A percentile compares a stretch with the other conserved stretches of the same genome.
Evolutionary conservation across 2,888 invertebrate genomes (phyloP).

Genomic region (Eurytoma californica): DNA sequence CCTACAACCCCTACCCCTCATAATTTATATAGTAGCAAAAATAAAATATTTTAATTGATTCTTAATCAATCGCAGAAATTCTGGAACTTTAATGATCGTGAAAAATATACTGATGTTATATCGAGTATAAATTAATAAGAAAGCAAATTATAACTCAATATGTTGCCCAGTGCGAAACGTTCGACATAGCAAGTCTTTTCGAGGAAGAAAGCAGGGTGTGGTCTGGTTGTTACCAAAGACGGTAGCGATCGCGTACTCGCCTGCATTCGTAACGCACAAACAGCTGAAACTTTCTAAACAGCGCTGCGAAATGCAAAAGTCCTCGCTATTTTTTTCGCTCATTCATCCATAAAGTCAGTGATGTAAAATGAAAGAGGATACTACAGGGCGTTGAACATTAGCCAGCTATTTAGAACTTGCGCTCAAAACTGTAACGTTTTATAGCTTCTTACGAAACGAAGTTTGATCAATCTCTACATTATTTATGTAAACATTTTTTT

Average conservation of each 20-base stretch:
- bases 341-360: constrained; percentile 9
- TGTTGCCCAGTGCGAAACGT: no score
- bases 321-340: constrained; percentile 12
- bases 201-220: constrained; percentile 65
- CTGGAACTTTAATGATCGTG: no score
- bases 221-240: constrained; percentile 59
- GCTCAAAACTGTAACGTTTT: background rate
- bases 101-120: no score
- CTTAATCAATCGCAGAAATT: no score
- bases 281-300: constrained; percentile 61
- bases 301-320: constrained; percentile 40
- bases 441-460: background rate
- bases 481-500: no score
- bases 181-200: constrained; percentile 54
- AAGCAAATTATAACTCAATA: no score
- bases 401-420: background rate
- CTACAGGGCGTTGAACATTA: background rate
- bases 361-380: background rate
- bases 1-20: no score
- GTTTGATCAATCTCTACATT: background rate
- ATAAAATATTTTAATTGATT: background rate
- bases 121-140: no score
- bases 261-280: constrained; percentile 59
- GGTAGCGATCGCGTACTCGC: background rate
- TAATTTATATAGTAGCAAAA: background rate